Percentiles rank a stretch among this genome's conserved stretches.
These are phyloP conservation scores for Diaperis boleti DNA, from an alignment of 2,888 invertebrate genomes.

Conservation along the genomic window DNA sequence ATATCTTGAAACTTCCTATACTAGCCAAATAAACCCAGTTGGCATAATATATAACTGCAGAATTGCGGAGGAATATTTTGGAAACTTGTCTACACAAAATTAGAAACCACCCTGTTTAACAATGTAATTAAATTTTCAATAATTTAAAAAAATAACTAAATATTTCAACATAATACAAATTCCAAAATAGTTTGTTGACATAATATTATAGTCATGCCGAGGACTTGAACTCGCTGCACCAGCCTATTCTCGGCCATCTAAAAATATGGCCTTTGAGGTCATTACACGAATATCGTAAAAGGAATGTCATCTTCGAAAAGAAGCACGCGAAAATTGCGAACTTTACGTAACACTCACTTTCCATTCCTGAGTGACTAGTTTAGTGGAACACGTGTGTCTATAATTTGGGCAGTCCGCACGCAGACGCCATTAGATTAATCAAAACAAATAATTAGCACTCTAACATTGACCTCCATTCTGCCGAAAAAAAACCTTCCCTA, in stretches of 20 bases:
- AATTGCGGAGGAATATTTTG: neutral
- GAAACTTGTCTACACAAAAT: neutral
- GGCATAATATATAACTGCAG: too few relatives aligned
- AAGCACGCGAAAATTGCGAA: slow-evolving; percentile 17
- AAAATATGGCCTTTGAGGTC: slow-evolving; percentile 26
- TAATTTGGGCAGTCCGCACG: slow-evolving; percentile 18
- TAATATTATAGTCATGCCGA: slow-evolving; percentile 12
- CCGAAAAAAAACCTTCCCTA: neutral
- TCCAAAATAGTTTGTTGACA: slow-evolving; percentile 22
- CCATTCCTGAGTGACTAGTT: slow-evolving; percentile 14
- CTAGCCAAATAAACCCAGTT: too few relatives aligned
- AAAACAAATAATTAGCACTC: slow-evolving; percentile 8
- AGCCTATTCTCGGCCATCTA: slow-evolving; percentile 17
- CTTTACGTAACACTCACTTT: slow-evolving; percentile 32
- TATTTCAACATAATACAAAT: neutral
- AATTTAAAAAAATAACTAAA: too few relatives aligned
- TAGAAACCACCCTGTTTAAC: too few relatives aligned
- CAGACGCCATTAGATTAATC: slow-evolving; percentile 18
- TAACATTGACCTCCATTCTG: slow-evolving; percentile 19
- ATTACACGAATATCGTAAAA: slow-evolving; percentile 16
- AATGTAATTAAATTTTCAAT: too few relatives aligned
- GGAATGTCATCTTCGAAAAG: slow-evolving; percentile 11
- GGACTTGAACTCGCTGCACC: slow-evolving; percentile 3
- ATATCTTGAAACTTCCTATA: too few relatives aligned
- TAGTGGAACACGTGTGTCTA: slow-evolving; percentile 20